A percentile compares a stretch with the other conserved stretches of the same genome.
phyloP scores from a whole-genome alignment of 2,797 vertebrate species.

The Hyperoplus immaculatus region DNA sequence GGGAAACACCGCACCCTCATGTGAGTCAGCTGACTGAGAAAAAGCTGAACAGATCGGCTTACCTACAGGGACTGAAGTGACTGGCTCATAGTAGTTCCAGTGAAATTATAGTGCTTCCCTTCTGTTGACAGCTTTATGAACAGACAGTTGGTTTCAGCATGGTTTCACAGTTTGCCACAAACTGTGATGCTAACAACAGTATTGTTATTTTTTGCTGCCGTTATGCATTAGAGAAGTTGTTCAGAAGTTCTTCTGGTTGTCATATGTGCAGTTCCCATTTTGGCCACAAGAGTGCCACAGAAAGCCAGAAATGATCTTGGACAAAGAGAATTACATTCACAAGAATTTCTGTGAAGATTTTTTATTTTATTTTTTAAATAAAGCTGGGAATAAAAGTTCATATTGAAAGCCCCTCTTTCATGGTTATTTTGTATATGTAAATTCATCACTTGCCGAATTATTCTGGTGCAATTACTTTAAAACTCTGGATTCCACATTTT shows the following conservation, averaged over 20 bases:
- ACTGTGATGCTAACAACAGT: neutral
- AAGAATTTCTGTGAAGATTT: constrained; percentile 10
- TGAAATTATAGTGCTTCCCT: constrained; percentile 40
- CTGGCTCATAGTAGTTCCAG: neutral
- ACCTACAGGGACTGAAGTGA: constrained; percentile 19
- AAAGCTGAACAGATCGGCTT: constrained; percentile 38
- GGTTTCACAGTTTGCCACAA: neutral
- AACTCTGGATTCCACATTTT: neutral
- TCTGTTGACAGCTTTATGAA: neutral
- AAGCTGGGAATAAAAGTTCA: neutral
- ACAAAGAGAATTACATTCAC: constrained; percentile 41
- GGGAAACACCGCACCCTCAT: constrained; percentile 57
- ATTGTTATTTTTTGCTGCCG: constrained; percentile 3
- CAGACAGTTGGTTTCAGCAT: neutral
- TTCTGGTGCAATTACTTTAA: constrained; percentile 14
- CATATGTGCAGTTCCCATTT: constrained; percentile 26
- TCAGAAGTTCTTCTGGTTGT: neutral
- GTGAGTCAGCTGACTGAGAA: constrained; percentile 44
- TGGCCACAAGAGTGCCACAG: constrained; percentile 78
- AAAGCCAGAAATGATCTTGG: constrained; percentile 45
- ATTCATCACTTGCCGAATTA: neutral
- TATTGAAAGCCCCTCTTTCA: neutral
- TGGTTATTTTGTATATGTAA: rapidly evolving
- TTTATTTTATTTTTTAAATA: neutral
- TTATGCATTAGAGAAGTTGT: neutral